Evolutionary conservation across 2,113 vertebrate species (phyloP), one percentile per base, ranked within the genome.

Genomic region (Pedetes capensis): DNA sequence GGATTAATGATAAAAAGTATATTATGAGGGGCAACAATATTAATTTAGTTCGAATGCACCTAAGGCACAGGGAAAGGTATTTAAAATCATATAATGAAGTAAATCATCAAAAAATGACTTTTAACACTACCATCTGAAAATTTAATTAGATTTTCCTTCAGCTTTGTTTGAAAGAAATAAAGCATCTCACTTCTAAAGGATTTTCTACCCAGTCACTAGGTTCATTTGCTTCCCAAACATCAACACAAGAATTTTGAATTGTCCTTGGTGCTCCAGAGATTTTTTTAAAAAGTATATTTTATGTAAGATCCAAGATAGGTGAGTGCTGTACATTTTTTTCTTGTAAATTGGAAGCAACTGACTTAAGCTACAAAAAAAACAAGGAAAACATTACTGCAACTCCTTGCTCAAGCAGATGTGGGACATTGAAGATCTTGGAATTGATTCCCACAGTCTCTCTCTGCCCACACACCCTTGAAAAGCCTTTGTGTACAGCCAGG

Each of bases 21-120:
- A 49, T 76, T 83, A 55, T 55, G 23, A 68, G 39, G 12, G 25
- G 34, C 8, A n/a, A 74, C 5, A 11, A 81, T 72, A 22, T 61
- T 49, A 87, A 61, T 74, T 51, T 53, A 72, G 16, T 64, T 76
- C 55, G 75, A 80, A 16, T 71, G 83, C 23, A 86, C n/a, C 14
- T 71, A 39, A 72, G 66, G 44, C 34, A 37, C 75, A 81, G 16
- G 49, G 29, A 72, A 51, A 72, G 23, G 39, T 81, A 80, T 61
- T 87, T 93, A 81, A 79, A n/a, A 39, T 37, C 53, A 11, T 44
- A n/a, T 59, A 69, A 71, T 86, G 51, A 92, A 92, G 68, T 91
- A 63, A 83, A 75, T 79, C 39, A 57, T 66, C 22, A 86, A 86
- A 86, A 86, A 93, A 53, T 69, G 18, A 64, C 63, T 74, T 72